A percentile compares a stretch with the other conserved stretches of the same genome.
Conservation (phyloP, 1,140 invertebrate genomes). For the Drosophila grimshawi region DNA sequence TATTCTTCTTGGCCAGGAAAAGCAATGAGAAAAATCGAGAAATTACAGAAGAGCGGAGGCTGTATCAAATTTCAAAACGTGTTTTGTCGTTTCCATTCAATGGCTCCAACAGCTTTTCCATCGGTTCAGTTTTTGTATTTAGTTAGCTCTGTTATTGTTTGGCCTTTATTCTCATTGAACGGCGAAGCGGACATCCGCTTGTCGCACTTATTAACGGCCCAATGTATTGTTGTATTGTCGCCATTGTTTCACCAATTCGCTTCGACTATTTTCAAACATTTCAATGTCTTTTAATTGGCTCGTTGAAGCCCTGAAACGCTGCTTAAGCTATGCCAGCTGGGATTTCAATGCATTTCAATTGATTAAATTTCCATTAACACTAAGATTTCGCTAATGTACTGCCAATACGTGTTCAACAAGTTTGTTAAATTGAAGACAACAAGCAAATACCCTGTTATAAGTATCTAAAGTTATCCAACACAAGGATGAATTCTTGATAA, state of each 20-base stretch:
- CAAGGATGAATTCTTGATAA: too few species aligned
- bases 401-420: not conserved
- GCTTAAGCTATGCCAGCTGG: conserved; percentile 13
- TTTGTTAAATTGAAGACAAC: conserved; percentile 3
- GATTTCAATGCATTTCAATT: conserved; percentile 35
- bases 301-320: conserved; percentile 30
- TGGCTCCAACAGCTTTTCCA: conserved; percentile 5
- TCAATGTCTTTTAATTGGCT: conserved; percentile 52
- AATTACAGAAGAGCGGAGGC: conserved; percentile 15
- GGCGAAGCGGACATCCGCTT: conserved; percentile 68
- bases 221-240: conserved; percentile 10
- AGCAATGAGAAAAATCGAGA: not conserved
- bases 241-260: conserved; percentile 40
- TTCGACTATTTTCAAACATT: conserved; percentile 34
- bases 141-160: conserved; percentile 54
- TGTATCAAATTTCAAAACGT: conserved; percentile 74
- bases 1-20: conserved; percentile 45
- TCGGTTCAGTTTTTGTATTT: conserved; percentile 23
- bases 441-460: not conserved
- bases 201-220: conserved; percentile 68
- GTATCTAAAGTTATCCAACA: not conserved
- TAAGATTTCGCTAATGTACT: conserved; percentile 45
- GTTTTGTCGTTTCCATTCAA: conserved; percentile 75
- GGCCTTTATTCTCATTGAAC: conserved; percentile 51
- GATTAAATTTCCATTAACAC: conserved; percentile 65